Conservation (phyloP, 2,797 vertebrate species). For the Podargus strigoides region DNA sequence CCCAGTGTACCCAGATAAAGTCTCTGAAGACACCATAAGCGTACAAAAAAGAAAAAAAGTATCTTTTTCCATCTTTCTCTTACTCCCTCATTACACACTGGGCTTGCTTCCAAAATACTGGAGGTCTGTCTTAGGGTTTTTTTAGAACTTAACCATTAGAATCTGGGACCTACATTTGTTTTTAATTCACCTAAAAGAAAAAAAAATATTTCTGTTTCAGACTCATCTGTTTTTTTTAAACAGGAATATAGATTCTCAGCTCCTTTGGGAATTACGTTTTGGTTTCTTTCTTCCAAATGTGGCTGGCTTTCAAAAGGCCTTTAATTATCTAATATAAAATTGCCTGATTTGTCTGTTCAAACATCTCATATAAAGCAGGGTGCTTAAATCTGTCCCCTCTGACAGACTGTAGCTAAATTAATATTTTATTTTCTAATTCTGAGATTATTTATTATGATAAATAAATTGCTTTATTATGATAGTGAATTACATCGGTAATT, state of each 20-base stretch:
- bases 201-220: neutral
- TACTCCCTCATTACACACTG: constrained; percentile 3
- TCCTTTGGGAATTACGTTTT: neutral
- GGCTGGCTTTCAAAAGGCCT: neutral
- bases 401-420: neutral
- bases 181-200: neutral
- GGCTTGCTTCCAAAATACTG: neutral
- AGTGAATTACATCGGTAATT: neutral
- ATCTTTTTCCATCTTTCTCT: neutral
- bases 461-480: neutral
- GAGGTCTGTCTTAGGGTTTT: neutral
- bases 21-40: constrained; percentile 18
- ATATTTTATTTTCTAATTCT: constrained; percentile 25
- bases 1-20: neutral
- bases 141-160: neutral
- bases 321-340: constrained; percentile 8
- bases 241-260: neutral
- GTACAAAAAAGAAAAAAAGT: neutral
- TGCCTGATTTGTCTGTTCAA: neutral
- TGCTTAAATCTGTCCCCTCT: neutral
- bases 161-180: neutral
- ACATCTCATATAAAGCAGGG: neutral
- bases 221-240: neutral
- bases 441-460: constrained; percentile 4
- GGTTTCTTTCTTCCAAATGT: neutral